Conservation (phyloP, 2,797 vertebrate species). For the Chiloscyllium punctatum region DNA sequence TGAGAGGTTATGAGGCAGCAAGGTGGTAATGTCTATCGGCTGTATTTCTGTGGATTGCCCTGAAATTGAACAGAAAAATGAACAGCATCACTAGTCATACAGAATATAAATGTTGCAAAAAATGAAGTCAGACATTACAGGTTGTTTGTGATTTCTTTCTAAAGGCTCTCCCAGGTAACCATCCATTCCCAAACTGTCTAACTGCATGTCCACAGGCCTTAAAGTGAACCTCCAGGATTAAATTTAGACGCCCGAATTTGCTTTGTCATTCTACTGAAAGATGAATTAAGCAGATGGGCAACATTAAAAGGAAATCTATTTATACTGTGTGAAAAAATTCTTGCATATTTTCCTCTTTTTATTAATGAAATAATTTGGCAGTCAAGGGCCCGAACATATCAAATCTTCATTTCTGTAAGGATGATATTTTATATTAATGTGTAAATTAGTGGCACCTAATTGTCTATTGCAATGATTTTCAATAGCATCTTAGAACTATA, state of each 20-base stretch:
- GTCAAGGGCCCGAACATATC: neutral
- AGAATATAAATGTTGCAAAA: neutral
- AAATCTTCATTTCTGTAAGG: neutral
- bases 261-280: neutral
- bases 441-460: neutral
- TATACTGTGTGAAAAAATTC: neutral
- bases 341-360: neutral
- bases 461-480: neutral
- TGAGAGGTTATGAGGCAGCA: conserved; percentile 71
- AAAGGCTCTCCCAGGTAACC: neutral
- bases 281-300: neutral
- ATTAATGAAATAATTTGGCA: neutral
- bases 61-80: conserved; percentile 45
- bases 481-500: too few species aligned
- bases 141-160: neutral
- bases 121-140: neutral
- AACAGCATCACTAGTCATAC: neutral
- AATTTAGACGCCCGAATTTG: neutral
- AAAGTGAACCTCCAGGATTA: neutral
- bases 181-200: neutral
- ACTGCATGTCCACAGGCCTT: neutral
- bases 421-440: neutral
- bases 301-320: neutral
- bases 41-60: conserved; percentile 67
- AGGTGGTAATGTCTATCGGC: conserved; percentile 60